Evolutionary conservation across 2,113 vertebrate genomes (phyloP).

Genomic region (Gymnorhina tibicen): DNA sequence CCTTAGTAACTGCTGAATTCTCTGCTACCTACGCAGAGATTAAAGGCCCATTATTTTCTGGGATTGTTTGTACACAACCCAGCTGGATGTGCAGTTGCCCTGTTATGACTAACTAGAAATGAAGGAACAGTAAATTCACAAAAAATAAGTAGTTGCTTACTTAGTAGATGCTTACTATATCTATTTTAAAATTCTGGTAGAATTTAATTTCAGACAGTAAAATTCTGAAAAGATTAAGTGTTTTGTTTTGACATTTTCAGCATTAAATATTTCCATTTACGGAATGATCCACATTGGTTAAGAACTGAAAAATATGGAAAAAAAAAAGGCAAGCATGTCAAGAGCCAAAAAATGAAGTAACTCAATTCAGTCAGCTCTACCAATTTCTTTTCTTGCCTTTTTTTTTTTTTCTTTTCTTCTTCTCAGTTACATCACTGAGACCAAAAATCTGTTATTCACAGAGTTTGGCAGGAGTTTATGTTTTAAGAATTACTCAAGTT

Average conservation of each 20-base stretch:
- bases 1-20: not conserved
- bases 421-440: not conserved
- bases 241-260: conserved; percentile 38
- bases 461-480: not conserved
- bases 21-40: not conserved
- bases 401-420: not conserved
- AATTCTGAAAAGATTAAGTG: conserved; percentile 14
- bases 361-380: not conserved
- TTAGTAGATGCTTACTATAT: no score
- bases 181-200: not conserved
- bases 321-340: not conserved
- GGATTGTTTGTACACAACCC: not conserved
- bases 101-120: not conserved
- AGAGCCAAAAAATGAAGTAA: conserved; percentile 22
- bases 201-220: conserved; percentile 8
- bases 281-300: not conserved
- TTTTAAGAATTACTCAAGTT: not conserved
- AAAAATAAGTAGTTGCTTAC: not conserved
- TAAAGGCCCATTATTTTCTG: not conserved
- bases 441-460: conserved; percentile 11
- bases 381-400: not conserved
- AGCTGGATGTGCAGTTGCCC: not conserved
- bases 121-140: not conserved
- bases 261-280: conserved; percentile 7
- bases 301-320: not conserved